A percentile compares a stretch with the other conserved stretches of the same genome.
phyloP scores from a whole-genome alignment of 2,888 invertebrate genomes.

The Abrostola triplasia region DNA sequence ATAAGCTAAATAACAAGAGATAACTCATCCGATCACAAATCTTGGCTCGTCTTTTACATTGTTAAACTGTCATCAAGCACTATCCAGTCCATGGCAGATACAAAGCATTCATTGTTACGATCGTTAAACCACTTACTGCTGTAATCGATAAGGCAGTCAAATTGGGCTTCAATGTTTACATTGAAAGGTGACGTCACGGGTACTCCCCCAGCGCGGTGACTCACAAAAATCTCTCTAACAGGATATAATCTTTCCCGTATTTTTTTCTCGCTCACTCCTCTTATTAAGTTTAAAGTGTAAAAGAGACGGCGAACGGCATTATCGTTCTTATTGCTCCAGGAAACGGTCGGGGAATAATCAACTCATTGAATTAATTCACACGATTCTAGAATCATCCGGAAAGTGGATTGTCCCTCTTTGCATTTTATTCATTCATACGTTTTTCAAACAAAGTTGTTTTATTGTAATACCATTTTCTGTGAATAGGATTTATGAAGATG shows the following conservation, averaged over 20 bases:
- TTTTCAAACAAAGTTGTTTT: constrained; percentile 35
- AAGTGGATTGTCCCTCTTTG: constrained; percentile 50
- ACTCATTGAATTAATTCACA: constrained; percentile 69
- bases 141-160: constrained; percentile 62
- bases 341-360: constrained; percentile 65
- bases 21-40: no score
- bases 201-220: constrained; percentile 63
- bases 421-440: constrained; percentile 47
- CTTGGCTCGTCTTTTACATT: constrained; percentile 21
- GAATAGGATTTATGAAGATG: neutral
- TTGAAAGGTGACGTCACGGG: constrained; percentile 68
- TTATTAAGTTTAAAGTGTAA: constrained; percentile 28
- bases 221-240: constrained; percentile 65
- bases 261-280: constrained; percentile 24
- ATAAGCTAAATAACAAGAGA: no score
- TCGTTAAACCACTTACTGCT: constrained; percentile 44
- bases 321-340: constrained; percentile 55
- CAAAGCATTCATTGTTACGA: constrained; percentile 55
- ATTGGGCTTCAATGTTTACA: constrained; percentile 61
- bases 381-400: constrained; percentile 56
- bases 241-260: constrained; percentile 45
- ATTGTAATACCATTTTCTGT: constrained; percentile 33
- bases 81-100: constrained; percentile 42
- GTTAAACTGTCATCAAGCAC: constrained; percentile 36
- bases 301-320: constrained; percentile 38